Conservation (phyloP, 2,113 vertebrate genomes). For the Otis tarda region DNA sequence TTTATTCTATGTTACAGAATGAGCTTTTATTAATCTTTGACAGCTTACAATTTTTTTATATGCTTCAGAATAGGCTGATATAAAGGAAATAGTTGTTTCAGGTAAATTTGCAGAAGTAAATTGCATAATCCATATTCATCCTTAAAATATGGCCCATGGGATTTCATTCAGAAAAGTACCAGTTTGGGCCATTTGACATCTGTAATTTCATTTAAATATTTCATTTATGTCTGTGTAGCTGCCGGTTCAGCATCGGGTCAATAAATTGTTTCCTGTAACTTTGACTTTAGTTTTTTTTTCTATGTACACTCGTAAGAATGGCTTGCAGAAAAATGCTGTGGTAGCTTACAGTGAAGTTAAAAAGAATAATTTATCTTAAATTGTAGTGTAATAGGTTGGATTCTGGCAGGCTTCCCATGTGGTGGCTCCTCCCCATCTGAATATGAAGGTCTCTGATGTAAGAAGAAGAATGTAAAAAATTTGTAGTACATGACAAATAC, state of each 20-base stretch:
- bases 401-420: neutral
- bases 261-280: neutral
- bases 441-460: neutral
- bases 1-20: neutral
- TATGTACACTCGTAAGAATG: neutral
- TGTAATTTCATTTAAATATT: neutral
- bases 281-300: neutral
- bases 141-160: neutral
- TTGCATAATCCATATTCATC: neutral
- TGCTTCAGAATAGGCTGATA: neutral
- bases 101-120: neutral
- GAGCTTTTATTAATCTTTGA: neutral
- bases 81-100: neutral
- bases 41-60: neutral
- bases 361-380: neutral
- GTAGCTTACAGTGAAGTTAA: neutral
- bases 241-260: neutral
- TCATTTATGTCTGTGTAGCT: neutral
- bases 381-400: neutral
- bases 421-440: neutral
- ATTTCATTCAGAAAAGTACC: neutral
- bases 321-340: neutral
- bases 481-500: neutral
- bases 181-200: neutral
- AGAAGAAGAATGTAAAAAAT: neutral